Evolutionary conservation across 1,140 invertebrate species (phyloP).

Genomic region (Drosophila micromelanica): DNA sequence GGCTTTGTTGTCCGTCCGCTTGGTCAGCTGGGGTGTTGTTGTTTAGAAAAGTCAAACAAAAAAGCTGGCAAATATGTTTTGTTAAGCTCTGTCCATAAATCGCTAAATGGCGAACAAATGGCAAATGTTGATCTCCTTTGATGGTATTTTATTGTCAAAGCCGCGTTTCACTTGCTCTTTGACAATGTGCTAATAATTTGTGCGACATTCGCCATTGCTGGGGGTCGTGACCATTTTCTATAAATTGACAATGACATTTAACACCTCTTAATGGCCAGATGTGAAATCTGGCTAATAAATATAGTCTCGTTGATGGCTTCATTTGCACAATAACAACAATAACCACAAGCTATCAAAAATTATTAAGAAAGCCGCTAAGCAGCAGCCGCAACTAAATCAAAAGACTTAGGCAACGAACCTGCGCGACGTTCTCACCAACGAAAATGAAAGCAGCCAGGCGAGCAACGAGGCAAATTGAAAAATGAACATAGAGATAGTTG

Average conservation of each 20-base stretch:
- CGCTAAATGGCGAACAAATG: constrained; percentile 32
- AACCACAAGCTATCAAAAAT: constrained; percentile 48
- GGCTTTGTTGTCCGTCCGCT: constrained; percentile 34
- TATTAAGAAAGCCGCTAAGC: constrained; percentile 54
- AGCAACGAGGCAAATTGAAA: constrained; percentile 17
- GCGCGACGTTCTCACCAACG: constrained; percentile 68
- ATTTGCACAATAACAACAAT: constrained; percentile 44
- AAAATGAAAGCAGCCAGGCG: constrained; percentile 67
- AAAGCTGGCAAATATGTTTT: constrained; percentile 51
- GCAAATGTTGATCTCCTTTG: constrained; percentile 31
- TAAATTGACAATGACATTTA: constrained; percentile 66
- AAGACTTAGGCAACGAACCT: constrained; percentile 71
- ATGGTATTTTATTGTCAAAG: constrained; percentile 21
- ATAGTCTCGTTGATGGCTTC: constrained; percentile 50
- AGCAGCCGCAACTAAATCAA: constrained; percentile 47
- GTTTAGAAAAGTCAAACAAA: constrained; percentile 44
- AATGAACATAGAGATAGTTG: constrained; percentile 38
- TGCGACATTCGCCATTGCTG: constrained; percentile 12
- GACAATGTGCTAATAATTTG: constrained; percentile 34
- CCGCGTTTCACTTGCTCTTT: constrained; percentile 57
- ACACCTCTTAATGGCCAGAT: constrained; percentile 62
- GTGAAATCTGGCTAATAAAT: constrained; percentile 66
- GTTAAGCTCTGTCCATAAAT: constrained; percentile 44
- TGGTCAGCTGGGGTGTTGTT: constrained; percentile 13
- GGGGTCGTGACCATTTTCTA: constrained; percentile 40